Base-by-base conservation (phyloP, 1,140 invertebrate species). In the Drosophila lini region DNA sequence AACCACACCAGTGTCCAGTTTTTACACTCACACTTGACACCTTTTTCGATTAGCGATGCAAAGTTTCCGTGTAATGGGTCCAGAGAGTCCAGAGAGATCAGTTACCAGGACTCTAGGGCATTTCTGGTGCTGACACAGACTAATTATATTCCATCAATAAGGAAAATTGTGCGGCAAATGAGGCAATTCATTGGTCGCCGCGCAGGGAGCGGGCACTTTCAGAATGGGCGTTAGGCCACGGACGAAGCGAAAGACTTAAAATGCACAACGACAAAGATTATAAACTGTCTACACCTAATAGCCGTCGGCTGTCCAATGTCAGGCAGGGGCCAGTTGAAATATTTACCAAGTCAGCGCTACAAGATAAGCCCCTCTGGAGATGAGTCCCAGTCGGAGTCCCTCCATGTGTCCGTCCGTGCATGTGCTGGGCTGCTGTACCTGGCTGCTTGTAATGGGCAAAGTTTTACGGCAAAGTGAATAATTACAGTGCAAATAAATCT, bases 61-160 rank as follows among this genome's bases (percentile, higher is more conserved):
- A 52, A 40, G 42, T 58, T 50, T 44, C 44, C 36, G 55, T 11
- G 67, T 71, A 71, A 71, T 71, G 31, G 68, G 42, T 13, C 64
- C 36, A 10, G n/a, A 40, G 44, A 60, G 40, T n/a, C 34, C 47
- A 34, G 44, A 5, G 44, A 44, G 76, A 74, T 79, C 67, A 32
- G 40, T 80, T 71, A 78, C 68, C 61, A 58, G 74, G 52, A 77
- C 74, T 77, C 38, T 77, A 68, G 74, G 74, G 74, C 74, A 77
- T 77, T 76, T 34, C 60, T 56, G 50, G 56, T 56, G 77, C 84
- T 89, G 86, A 80, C 86, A 78, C 60, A 76, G 74, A 90, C 79
- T 91, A 91, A 90, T 90, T 82, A 74, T 74, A 71, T 83, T 82
- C 80, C 81, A 90, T 90, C 80, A 91, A 82, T 76, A 78, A 78